Percentiles rank a stretch among this genome's conserved stretches.
phyloP scores from a whole-genome alignment of 1,140 invertebrate genomes.

The Cyrtorhinus lividipennis region DNA sequence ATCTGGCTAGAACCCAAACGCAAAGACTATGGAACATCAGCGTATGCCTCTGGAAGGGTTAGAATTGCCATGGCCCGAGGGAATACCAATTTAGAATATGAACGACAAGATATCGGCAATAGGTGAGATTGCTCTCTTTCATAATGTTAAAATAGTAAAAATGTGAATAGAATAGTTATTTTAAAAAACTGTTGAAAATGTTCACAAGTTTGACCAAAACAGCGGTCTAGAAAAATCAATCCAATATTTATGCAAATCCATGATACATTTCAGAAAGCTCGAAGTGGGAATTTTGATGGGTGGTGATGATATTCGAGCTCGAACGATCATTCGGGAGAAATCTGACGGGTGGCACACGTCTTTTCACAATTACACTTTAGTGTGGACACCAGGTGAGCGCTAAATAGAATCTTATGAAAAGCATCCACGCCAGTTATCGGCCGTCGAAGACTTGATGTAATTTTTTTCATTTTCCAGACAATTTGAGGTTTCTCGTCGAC shows the following conservation, averaged over 20 bases:
- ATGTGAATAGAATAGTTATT: too few species aligned
- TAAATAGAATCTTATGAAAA: neutral
- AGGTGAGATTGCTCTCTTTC: too few species aligned
- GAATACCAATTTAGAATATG: slow-evolving; percentile 17
- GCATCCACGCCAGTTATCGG: too few species aligned
- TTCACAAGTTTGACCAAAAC: too few species aligned
- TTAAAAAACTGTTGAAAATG: too few species aligned
- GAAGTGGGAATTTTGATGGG: slow-evolving; percentile 22
- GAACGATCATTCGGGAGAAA: slow-evolving; percentile 3
- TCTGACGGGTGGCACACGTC: slow-evolving; percentile 36
- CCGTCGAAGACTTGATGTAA: neutral
- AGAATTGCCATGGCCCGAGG: slow-evolving; percentile 21
- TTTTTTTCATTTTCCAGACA: slow-evolving; percentile 14
- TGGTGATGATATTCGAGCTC: slow-evolving; percentile 12
- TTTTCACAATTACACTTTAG: slow-evolving; percentile 42
- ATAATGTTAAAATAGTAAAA: too few species aligned
- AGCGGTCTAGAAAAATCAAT: too few species aligned
- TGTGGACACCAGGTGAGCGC: slow-evolving; percentile 43
- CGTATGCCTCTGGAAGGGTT: slow-evolving; percentile 23
- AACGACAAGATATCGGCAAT: slow-evolving; percentile 17
- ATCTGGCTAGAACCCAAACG: slow-evolving; percentile 23
- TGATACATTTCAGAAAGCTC: neutral
- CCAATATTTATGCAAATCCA: too few species aligned
- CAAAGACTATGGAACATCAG: slow-evolving; percentile 20
- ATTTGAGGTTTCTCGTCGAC: slow-evolving; percentile 18